Conservation (phyloP, 2,888 invertebrate genomes). For the Leptinotarsa juncta region DNA sequence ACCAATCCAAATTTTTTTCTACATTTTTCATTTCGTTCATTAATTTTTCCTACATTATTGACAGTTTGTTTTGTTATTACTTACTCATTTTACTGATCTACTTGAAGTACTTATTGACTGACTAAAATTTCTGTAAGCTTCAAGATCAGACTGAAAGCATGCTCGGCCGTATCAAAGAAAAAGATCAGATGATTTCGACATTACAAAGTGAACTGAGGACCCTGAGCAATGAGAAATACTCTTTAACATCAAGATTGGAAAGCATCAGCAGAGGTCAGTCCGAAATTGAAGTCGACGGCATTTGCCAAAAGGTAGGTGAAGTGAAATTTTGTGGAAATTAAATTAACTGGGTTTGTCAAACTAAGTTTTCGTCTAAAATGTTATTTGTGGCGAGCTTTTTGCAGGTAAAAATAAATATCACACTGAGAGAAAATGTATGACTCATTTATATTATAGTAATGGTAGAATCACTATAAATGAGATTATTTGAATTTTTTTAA, state of each 20-base stretch:
- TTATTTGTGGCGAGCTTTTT: too few relatives aligned
- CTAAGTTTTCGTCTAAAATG: too few relatives aligned
- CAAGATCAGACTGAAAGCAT: constrained; percentile 42
- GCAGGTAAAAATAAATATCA: too few relatives aligned
- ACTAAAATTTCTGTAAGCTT: constrained; percentile 14
- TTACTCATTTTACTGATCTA: neutral
- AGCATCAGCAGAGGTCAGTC: constrained; percentile 48
- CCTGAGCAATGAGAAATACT: constrained; percentile 64
- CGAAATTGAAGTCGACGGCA: constrained; percentile 50
- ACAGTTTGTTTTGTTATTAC: neutral
- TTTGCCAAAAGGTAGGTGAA: constrained; percentile 54
- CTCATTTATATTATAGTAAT: too few relatives aligned
- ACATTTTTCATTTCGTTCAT: too few relatives aligned
- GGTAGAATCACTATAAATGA: too few relatives aligned
- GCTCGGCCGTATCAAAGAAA: constrained; percentile 62
- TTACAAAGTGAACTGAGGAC: constrained; percentile 65
- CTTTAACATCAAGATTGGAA: constrained; percentile 64
- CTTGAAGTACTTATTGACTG: neutral
- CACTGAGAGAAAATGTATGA: too few relatives aligned
- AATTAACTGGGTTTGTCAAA: neutral
- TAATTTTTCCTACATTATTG: too few relatives aligned
- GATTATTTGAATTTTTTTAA: too few relatives aligned
- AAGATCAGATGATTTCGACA: constrained; percentile 62
- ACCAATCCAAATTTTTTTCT: too few relatives aligned
- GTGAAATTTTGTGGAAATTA: neutral